These are phyloP conservation scores for Aquatica leii DNA, from an alignment of 2,888 invertebrate genomes.

Conservation along the genomic window DNA sequence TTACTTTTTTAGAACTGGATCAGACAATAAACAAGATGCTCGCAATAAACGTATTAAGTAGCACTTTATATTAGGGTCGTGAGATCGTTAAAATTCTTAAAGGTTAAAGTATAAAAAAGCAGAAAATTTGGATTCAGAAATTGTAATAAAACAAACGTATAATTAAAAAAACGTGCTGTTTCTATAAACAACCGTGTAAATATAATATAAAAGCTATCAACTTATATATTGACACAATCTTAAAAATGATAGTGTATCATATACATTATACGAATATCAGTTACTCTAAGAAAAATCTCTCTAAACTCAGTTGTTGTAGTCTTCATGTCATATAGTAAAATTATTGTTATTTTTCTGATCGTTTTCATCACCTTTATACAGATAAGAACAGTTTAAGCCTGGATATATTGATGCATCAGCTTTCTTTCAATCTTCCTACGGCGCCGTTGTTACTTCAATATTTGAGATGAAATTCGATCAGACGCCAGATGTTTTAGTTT, in stretches of 20 bases:
- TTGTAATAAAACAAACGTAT: constrained; percentile 30
- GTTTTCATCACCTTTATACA: constrained; percentile 35
- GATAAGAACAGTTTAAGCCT: constrained; percentile 24
- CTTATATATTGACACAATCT: neutral
- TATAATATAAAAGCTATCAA: constrained; percentile 5
- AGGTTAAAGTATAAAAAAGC: constrained; percentile 25
- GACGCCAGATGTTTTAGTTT: constrained; percentile 27
- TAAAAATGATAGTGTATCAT: no score
- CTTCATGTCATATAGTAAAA: constrained; percentile 27
- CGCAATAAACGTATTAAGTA: constrained; percentile 36
- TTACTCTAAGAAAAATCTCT: constrained; percentile 5
- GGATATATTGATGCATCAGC: constrained; percentile 36
- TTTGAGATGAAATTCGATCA: constrained; percentile 34
- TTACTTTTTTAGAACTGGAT: constrained; percentile 26
- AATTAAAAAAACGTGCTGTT: constrained; percentile 25
- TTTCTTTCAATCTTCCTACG: constrained; percentile 32
- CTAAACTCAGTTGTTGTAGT: constrained; percentile 20
- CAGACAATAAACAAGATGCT: constrained; percentile 28
- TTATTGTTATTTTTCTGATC: constrained; percentile 33
- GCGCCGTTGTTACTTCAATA: constrained; percentile 33
- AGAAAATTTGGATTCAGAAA: constrained; percentile 29
- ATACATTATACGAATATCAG: no score
- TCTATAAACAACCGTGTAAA: neutral
- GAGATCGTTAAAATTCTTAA: constrained; percentile 31
- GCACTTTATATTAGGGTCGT: constrained; percentile 34